Evolutionary conservation across 2,797 vertebrate genomes (phyloP).

Genomic region (Muscicapa comitata): DNA sequence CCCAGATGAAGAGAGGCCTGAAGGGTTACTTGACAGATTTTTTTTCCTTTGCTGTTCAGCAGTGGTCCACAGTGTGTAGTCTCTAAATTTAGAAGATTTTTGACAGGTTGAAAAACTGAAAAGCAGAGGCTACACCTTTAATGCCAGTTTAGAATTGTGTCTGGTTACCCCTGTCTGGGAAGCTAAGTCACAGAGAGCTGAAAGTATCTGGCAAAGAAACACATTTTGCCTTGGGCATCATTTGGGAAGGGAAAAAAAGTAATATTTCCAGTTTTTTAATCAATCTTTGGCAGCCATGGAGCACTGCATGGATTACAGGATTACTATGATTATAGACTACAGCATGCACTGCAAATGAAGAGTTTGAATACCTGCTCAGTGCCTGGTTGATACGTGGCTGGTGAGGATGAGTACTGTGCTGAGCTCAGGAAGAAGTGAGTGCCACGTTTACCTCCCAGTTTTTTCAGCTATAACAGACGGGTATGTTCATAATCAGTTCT

Average conservation of each 20-base stretch:
- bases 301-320: neutral
- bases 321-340: slow-evolving; percentile 19
- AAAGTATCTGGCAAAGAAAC: slow-evolving; percentile 44
- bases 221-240: slow-evolving; percentile 29
- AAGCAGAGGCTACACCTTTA: slow-evolving; percentile 23
- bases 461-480: neutral
- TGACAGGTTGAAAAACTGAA: neutral
- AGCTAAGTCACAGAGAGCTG: slow-evolving; percentile 28
- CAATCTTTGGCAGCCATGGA: slow-evolving; percentile 4
- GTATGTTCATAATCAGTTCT: neutral
- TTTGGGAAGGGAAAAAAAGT: slow-evolving; percentile 3
- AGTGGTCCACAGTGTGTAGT: neutral
- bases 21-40: neutral
- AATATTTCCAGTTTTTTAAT: slow-evolving; percentile 62
- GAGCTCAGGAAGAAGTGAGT: neutral
- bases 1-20: neutral
- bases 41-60: neutral
- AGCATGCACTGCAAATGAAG: neutral
- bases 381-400: neutral
- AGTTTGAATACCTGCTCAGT: neutral
- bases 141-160: slow-evolving; percentile 13
- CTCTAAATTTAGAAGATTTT: neutral
- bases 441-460: neutral
- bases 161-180: slow-evolving; percentile 28
- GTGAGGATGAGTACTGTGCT: neutral